A percentile compares a stretch with the other conserved stretches of the same genome.
Conservation (phyloP, 2,888 invertebrate species). For the Caenorhabditis afra region DNA sequence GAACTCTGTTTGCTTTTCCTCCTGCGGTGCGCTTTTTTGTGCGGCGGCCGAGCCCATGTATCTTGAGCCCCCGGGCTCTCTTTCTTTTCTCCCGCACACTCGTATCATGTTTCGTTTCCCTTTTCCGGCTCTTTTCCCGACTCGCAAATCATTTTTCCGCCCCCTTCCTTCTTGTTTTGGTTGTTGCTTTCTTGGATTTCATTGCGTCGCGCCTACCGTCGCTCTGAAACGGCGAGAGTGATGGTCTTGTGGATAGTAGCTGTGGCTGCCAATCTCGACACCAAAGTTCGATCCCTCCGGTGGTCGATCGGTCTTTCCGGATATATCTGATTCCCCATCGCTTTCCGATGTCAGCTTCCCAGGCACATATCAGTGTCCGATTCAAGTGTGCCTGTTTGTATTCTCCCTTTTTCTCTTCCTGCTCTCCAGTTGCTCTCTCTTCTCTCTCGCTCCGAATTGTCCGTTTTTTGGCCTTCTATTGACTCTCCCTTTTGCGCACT, state of each 20-base stretch:
- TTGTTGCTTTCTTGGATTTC: too few relatives aligned
- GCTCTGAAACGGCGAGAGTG: too few relatives aligned
- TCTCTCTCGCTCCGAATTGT: neutral
- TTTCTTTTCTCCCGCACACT: slow-evolving; percentile 32
- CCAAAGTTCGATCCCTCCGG: too few relatives aligned
- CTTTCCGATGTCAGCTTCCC: slow-evolving; percentile 15
- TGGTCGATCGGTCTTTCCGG: too few relatives aligned
- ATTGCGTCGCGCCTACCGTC: too few relatives aligned
- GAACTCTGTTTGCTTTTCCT: slow-evolving; percentile 26
- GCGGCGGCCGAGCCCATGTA: slow-evolving; percentile 7
- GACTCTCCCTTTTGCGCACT: too few relatives aligned
- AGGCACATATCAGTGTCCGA: slow-evolving; percentile 47
- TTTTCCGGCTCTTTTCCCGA: slow-evolving; percentile 32
- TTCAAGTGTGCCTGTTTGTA: slow-evolving; percentile 40
- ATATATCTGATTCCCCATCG: too few relatives aligned
- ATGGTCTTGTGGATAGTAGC: too few relatives aligned
- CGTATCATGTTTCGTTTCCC: slow-evolving; percentile 50
- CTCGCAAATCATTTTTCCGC: neutral
- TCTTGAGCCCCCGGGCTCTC: too few relatives aligned
- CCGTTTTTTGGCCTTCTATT: too few relatives aligned
- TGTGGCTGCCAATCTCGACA: too few relatives aligned
- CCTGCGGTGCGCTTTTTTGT: slow-evolving; percentile 7
- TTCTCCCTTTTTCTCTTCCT: slow-evolving; percentile 22
- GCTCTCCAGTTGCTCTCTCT: slow-evolving; percentile 20
- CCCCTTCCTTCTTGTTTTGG: neutral